Conservation (phyloP, 2,797 vertebrate species). For the Nasua narica region DNA sequence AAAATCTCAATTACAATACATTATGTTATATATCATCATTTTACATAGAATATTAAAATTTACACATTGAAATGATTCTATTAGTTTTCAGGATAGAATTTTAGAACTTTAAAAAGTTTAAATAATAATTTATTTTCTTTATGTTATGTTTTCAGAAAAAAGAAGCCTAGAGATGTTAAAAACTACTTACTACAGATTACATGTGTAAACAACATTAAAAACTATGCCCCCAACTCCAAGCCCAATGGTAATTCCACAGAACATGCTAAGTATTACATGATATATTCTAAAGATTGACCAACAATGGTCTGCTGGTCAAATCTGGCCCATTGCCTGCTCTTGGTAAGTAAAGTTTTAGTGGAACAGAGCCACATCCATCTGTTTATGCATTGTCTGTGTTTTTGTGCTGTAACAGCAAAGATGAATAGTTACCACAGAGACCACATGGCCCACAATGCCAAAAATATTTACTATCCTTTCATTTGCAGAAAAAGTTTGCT, state of each 20-base stretch:
- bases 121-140: neutral
- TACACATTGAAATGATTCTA: slow-evolving; percentile 11
- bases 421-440: neutral
- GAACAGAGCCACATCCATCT: neutral
- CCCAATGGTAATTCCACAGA: neutral
- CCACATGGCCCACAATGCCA: neutral
- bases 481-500: neutral
- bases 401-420: neutral
- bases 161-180: neutral
- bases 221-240: neutral
- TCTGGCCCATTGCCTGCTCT: neutral
- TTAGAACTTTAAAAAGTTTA: neutral
- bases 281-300: neutral
- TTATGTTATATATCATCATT: neutral
- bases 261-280: neutral
- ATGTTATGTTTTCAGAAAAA: neutral
- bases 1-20: neutral
- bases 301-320: neutral
- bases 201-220: neutral
- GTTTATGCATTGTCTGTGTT: neutral
- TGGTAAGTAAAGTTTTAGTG: neutral
- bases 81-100: neutral
- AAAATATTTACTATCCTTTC: slow-evolving; percentile 8
- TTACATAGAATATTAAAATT: neutral
- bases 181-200: neutral